Percentiles rank a stretch among this genome's conserved stretches.
Conservation (phyloP, 2,888 invertebrate genomes). For the Amphimallon solstitiale region DNA sequence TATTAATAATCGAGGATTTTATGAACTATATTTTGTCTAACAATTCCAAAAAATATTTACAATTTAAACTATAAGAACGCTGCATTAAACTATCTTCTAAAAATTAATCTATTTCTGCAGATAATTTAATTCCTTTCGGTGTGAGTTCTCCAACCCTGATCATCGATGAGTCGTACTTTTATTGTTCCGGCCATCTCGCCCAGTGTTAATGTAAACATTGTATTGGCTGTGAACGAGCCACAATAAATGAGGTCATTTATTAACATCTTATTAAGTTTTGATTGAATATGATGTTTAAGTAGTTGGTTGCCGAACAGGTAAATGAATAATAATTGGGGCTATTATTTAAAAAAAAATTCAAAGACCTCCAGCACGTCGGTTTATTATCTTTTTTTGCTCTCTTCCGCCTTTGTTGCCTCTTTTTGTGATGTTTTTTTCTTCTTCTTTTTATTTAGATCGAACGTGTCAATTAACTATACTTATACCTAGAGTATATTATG, state of each 20-base stretch:
- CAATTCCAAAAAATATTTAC: no score
- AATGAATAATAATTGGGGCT: constrained; percentile 43
- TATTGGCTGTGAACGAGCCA: constrained; percentile 21
- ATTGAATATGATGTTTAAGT: constrained; percentile 41
- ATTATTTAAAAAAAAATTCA: constrained; percentile 36
- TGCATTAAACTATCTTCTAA: no score
- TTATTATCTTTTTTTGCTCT: neutral
- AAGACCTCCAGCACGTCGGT: constrained; percentile 40
- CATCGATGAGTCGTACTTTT: neutral
- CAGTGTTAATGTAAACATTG: no score
- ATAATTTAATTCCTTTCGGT: no score
- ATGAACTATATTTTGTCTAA: no score
- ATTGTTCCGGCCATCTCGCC: neutral
- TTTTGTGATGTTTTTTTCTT: neutral
- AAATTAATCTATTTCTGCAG: no score
- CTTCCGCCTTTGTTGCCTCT: no score
- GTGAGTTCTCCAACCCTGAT: neutral
- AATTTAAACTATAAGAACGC: no score
- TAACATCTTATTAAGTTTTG: constrained; percentile 42
- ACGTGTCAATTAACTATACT: constrained; percentile 27
- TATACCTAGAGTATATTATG: constrained; percentile 13
- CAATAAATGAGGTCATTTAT: constrained; percentile 40
- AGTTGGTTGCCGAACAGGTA: constrained; percentile 33
- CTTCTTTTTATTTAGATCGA: neutral
- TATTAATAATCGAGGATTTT: no score